A percentile compares a stretch with the other conserved stretches of the same genome.
phyloP scores from a whole-genome alignment of 2,888 invertebrate genomes.

The Oegoconia quadripuncta region DNA sequence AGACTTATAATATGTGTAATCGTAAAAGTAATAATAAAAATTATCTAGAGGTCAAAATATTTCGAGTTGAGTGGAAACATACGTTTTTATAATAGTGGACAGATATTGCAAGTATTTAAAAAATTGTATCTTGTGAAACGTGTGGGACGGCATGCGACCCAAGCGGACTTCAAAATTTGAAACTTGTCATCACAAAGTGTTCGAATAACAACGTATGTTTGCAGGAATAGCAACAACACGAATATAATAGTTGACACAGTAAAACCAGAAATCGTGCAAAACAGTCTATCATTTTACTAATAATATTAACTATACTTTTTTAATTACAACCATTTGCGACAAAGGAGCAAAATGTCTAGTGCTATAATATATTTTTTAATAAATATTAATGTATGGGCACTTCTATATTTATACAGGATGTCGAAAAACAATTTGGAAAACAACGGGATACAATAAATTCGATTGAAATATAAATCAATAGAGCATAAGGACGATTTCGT shows the following conservation, averaged over 20 bases:
- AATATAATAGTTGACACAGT: conserved; percentile 33
- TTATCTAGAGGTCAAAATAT: conserved; percentile 70
- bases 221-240: conserved; percentile 44
- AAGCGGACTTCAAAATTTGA: conserved; percentile 21
- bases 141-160: conserved; percentile 39
- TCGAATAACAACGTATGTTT: conserved; percentile 28
- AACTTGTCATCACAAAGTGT: conserved; percentile 66
- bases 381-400: conserved; percentile 60
- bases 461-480: neutral
- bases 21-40: conserved; percentile 74
- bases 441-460: conserved; percentile 10
- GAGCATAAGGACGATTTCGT: conserved; percentile 23
- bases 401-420: conserved; percentile 54
- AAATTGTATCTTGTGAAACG: conserved; percentile 32
- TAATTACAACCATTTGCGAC: conserved; percentile 75
- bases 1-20: conserved; percentile 71
- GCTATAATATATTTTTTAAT: conserved; percentile 49
- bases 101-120: conserved; percentile 51
- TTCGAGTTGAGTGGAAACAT: conserved; percentile 64
- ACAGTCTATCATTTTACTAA: conserved; percentile 74
- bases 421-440: conserved; percentile 42
- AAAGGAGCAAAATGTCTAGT: conserved; percentile 73
- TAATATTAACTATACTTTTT: conserved; percentile 65
- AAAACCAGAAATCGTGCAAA: conserved; percentile 67
- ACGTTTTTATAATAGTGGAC: conserved; percentile 44